Percentiles rank a stretch among this genome's conserved stretches.
phyloP scores from a whole-genome alignment of 2,888 invertebrate species.

The Athalia circularis region DNA sequence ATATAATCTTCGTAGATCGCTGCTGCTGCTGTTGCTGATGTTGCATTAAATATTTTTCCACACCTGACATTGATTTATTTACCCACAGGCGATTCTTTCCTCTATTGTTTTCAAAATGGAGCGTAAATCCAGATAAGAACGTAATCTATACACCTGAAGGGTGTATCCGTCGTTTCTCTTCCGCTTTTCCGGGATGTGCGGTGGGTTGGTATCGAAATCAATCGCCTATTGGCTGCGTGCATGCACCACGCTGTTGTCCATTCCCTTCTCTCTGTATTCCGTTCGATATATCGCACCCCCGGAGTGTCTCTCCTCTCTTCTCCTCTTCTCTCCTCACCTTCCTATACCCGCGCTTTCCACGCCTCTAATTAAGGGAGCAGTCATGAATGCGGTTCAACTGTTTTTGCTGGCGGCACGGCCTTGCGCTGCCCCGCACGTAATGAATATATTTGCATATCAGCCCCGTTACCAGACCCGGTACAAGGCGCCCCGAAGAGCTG shows the following conservation, averaged over 20 bases:
- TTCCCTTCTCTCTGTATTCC: slow-evolving; percentile 40
- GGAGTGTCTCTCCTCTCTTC: slow-evolving; percentile 38
- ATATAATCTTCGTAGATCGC: background rate
- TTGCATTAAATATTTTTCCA: no score
- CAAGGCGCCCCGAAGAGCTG: slow-evolving; percentile 63
- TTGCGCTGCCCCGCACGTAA: slow-evolving; percentile 62
- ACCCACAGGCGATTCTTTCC: no score
- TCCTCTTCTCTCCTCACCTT: slow-evolving; percentile 42
- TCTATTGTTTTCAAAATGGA: no score
- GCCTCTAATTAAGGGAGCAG: slow-evolving; percentile 43
- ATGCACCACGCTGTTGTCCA: slow-evolving; percentile 18
- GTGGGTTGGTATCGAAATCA: slow-evolving; percentile 13
- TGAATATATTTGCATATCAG: slow-evolving; percentile 74
- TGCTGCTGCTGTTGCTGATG: no score
- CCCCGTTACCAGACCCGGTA: slow-evolving; percentile 70
- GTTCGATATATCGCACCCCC: slow-evolving; percentile 18
- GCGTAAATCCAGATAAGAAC: no score
- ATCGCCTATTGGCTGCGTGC: slow-evolving; percentile 16
- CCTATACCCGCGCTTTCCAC: slow-evolving; percentile 14
- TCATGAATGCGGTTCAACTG: slow-evolving; percentile 43
- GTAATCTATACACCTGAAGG: no score
- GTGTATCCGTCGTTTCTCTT: no score
- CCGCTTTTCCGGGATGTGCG: background rate
- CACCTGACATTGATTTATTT: no score
- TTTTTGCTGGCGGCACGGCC: slow-evolving; percentile 54